Evolutionary conservation across 2,797 vertebrate species (phyloP), one percentile per base, ranked within the genome.

Genomic region (Cynodonichthys magdalenae): DNA sequence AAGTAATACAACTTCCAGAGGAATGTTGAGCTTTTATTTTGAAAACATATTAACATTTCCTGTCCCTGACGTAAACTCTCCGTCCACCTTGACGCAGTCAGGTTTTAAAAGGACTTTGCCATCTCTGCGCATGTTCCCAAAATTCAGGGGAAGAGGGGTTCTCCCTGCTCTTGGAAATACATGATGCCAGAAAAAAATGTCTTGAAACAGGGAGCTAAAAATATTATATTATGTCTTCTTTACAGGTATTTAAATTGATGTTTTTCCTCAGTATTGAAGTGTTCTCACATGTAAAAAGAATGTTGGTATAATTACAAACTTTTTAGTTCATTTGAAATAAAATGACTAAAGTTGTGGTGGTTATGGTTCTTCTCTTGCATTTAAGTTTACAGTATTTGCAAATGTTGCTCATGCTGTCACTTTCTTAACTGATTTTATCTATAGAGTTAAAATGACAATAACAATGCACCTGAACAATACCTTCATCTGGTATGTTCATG

Each of bases 61-160:
- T 29, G 65, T 71, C 29, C 50, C 6, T 20, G 14, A n/a, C 15
- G 6, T 10, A 4, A 49, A 54, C 0, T 65, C 11, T 18, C n/a
- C 49, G 11, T 4, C 5, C 5, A 27, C 4, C 66, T 84, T 84
- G 67, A 81, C 83, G 52, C 79, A 15, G 6, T 66, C 29, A 65
- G 83, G 88, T 89, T 93, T 94, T 92, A 91, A 88, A 89, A 82
- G 82, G 87, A 86, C 84, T 81, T 86, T 81, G 90, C 86, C 86
- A 75, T 92, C 91, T 92, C 77, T 93, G 92, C 85, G 89, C 89
- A 84, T 90, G 87, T 69, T 85, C 88, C 84, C 81, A 80, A 84
- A 71, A 77, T 82, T 84, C 72, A 77, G 68, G 46, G 66, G 74
- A 62, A 54, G 59, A 54, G 31, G 28, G 31, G n/a, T 67, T 58